Base-by-base conservation (phyloP, 2,888 invertebrate species). In the Andrena camellia region DNA sequence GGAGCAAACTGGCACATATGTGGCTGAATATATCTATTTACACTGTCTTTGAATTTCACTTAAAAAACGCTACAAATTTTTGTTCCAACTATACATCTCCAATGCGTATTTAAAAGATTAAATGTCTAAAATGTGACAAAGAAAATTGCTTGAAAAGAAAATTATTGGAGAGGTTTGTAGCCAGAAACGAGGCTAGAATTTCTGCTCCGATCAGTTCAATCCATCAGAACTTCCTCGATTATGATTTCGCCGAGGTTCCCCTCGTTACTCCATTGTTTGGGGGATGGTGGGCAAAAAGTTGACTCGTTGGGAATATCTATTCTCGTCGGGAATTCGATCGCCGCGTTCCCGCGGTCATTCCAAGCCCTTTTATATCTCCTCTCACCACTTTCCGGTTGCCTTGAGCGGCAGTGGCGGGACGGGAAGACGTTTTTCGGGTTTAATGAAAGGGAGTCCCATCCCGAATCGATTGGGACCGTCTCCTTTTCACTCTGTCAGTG, bases 391-490 rank as follows among this genome's bases (percentile, higher is more conserved):
- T 17, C 42, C 42, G 42, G 42, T 17, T 17, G 42, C 42, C 42
- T 17, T 42, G 13, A 42, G 50, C 29, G 35, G 29, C 29, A 50
- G 26, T n/a, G 29, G 26, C 17, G 10, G 10, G 62, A 10, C 8
- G 20, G 66, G 42, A 68, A 79, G 81, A 81, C 86, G 74, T 83
- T 87, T 87, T 82, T 72, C 78, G 84, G 81, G 86, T 88, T 84
- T 83, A 79, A 86, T 79, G 86, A 83, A 84, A 88, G 57, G 23
- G 73, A 78, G 86, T 84, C 77, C 72, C 78, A 84, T 82, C 74
- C 72, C 42, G 84, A 83, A 87, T 84, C 88, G 88, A 87, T 84
- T 69, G 73, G 77, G 75, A 84, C 81, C 78, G 73, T 85, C 80
- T 80, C 78, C 86, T 76, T 83, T 85, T 83, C 86, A 78, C 83